These are phyloP conservation scores for Rhynchopsitta pachyrhyncha DNA, from an alignment of 2,113 vertebrate genomes.

Conservation along the genomic window DNA sequence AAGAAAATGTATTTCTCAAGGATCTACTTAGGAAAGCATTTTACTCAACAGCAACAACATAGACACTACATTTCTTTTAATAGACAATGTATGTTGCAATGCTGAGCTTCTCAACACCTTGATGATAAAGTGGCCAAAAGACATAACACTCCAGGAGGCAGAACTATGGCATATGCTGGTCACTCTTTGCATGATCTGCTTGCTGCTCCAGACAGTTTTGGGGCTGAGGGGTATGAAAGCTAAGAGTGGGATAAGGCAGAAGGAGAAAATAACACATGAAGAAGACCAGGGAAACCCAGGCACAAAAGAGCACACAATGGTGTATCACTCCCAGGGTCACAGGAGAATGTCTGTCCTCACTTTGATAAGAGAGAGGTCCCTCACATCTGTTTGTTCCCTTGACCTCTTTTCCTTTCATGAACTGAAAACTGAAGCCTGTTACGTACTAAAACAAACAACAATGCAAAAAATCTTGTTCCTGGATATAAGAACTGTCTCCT, in stretches of 20 bases:
- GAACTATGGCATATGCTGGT: neutral
- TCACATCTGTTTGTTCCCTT: neutral
- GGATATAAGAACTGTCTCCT: neutral
- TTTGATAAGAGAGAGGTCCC: rapidly evolving
- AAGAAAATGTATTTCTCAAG: conserved; percentile 28
- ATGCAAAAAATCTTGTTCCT: neutral
- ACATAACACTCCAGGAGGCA: neutral
- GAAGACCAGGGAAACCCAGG: neutral
- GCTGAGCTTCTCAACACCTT: neutral
- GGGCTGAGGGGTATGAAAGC: neutral
- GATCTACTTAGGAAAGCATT: neutral
- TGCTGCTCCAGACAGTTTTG: neutral
- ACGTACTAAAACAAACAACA: neutral
- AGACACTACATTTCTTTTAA: neutral
- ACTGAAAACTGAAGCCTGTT: neutral
- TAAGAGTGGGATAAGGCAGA: neutral
- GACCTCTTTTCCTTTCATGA: neutral
- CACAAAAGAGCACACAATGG: neutral
- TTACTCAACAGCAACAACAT: neutral
- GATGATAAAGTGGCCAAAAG: neutral
- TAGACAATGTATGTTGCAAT: neutral
- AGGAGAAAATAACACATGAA: neutral
- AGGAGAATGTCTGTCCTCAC: rapidly evolving
- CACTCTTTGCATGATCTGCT: rapidly evolving
- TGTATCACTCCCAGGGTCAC: neutral